phyloP scores from a whole-genome alignment of 2,797 vertebrate species.

The Crenichthys baileyi region DNA sequence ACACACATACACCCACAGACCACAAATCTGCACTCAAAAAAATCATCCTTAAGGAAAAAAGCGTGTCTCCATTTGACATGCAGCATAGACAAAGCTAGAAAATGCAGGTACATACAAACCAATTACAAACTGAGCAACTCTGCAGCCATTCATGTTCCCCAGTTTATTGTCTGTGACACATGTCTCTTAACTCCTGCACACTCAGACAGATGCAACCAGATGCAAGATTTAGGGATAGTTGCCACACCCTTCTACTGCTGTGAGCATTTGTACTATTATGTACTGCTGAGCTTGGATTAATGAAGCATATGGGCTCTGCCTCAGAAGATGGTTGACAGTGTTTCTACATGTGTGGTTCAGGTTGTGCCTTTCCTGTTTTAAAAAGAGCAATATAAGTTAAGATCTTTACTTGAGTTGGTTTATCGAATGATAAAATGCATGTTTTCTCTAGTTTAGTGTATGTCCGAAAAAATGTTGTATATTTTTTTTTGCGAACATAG shows the following conservation, averaged over 20 bases:
- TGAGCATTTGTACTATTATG: slow-evolving; percentile 79
- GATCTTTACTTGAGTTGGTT: too few relatives aligned
- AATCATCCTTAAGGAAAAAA: slow-evolving; percentile 30
- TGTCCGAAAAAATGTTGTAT: background rate
- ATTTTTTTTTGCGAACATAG: background rate
- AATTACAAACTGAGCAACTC: slow-evolving; percentile 51
- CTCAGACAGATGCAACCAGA: slow-evolving; percentile 14
- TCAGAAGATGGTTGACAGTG: slow-evolving; percentile 50
- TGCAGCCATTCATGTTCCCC: slow-evolving; percentile 49
- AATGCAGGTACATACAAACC: slow-evolving; percentile 38
- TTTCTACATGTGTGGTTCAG: slow-evolving; percentile 30
- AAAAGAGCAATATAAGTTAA: background rate
- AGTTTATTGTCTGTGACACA: slow-evolving; percentile 49
- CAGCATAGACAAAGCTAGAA: slow-evolving; percentile 20
- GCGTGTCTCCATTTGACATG: slow-evolving; percentile 24
- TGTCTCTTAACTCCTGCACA: slow-evolving; percentile 21
- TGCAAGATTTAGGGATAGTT: slow-evolving; percentile 39
- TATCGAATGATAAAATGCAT: too few relatives aligned
- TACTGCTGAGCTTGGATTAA: slow-evolving; percentile 76
- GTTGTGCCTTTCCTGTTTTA: slow-evolving; percentile 31
- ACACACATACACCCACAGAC: slow-evolving; percentile 19
- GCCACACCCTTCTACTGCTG: slow-evolving; percentile 69
- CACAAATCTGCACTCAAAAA: slow-evolving; percentile 24
- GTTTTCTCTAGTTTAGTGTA: background rate
- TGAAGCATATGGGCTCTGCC: slow-evolving; percentile 74